These are phyloP conservation scores for Pavo muticus DNA, from an alignment of 2,113 vertebrate genomes.

Conservation along the genomic window DNA sequence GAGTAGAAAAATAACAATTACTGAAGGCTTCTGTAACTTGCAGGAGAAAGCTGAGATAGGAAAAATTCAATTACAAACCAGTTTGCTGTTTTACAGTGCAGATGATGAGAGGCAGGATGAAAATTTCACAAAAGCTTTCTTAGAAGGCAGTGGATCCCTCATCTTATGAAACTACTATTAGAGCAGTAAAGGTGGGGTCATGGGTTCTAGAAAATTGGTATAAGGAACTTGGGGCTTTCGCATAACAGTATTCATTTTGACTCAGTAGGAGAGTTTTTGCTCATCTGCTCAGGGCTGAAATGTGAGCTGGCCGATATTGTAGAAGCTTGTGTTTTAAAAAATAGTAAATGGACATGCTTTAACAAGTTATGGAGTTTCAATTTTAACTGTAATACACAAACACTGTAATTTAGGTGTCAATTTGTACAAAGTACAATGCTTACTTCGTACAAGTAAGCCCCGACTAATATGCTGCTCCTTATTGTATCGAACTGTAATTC, in stretches of 20 bases:
- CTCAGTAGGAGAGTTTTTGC: not conserved
- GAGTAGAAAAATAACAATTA: not conserved
- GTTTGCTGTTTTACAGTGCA: conserved; percentile 13
- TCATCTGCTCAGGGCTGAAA: not conserved
- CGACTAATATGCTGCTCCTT: not conserved
- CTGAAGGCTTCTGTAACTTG: conserved; percentile 8
- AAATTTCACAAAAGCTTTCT: conserved; percentile 15
- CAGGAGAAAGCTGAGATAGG: conserved; percentile 20
- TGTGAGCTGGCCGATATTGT: not conserved
- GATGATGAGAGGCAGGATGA: not conserved
- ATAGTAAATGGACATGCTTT: not conserved
- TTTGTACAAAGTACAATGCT: not conserved
- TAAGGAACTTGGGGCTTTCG: not conserved
- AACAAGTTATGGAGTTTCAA: not conserved
- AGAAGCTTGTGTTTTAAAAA: conserved; percentile 4
- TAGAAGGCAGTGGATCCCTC: not conserved
- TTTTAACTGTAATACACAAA: not conserved
- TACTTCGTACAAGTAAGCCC: not conserved
- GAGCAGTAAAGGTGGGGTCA: not conserved
- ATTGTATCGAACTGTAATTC: not conserved
- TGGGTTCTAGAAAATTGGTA: not conserved
- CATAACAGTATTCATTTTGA: not conserved
- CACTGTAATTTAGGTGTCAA: not conserved
- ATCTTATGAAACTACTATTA: not conserved
- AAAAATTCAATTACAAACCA: conserved; percentile 46